A percentile compares a stretch with the other conserved stretches of the same genome.
phyloP scores from a whole-genome alignment of 2,113 vertebrate genomes.

The Xiphophorus couchianus region DNA sequence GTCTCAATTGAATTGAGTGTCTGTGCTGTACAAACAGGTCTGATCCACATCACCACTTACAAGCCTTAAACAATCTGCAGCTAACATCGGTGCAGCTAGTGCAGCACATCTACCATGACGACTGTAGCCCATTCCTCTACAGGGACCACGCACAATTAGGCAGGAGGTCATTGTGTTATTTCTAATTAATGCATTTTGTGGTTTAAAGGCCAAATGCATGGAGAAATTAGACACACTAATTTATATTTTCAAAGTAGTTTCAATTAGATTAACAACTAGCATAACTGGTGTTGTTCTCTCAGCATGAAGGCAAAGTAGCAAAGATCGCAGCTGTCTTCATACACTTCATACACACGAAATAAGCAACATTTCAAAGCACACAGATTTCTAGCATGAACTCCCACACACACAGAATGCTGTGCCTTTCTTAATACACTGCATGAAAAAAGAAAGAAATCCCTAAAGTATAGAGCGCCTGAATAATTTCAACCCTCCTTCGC shows the following conservation, averaged over 20 bases:
- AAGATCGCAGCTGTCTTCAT: conserved; percentile 32
- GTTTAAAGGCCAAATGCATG: not conserved
- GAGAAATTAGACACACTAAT: not conserved
- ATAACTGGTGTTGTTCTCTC: not conserved
- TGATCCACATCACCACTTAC: not conserved
- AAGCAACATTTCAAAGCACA: conserved; percentile 28
- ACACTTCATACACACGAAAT: not conserved
- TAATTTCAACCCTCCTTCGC: conserved; percentile 46
- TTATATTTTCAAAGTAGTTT: not conserved
- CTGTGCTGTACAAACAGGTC: not conserved
- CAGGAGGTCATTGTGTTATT: not conserved
- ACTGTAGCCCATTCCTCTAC: not conserved
- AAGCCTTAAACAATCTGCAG: not conserved
- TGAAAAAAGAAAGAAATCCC: conserved; percentile 53
- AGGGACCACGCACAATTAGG: not conserved
- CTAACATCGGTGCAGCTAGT: not conserved
- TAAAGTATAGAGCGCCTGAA: conserved; percentile 53
- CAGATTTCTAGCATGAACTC: conserved; percentile 31
- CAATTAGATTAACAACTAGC: not conserved
- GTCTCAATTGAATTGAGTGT: not conserved
- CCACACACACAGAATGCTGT: conserved; percentile 25
- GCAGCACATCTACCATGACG: not conserved
- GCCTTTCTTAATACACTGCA: conserved; percentile 22
- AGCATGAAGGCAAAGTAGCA: conserved; percentile 9
- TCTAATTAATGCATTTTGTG: too few relatives aligned